phyloP scores from a whole-genome alignment of 2,113 vertebrate genomes.

The Percopsis transmontana region DNA sequence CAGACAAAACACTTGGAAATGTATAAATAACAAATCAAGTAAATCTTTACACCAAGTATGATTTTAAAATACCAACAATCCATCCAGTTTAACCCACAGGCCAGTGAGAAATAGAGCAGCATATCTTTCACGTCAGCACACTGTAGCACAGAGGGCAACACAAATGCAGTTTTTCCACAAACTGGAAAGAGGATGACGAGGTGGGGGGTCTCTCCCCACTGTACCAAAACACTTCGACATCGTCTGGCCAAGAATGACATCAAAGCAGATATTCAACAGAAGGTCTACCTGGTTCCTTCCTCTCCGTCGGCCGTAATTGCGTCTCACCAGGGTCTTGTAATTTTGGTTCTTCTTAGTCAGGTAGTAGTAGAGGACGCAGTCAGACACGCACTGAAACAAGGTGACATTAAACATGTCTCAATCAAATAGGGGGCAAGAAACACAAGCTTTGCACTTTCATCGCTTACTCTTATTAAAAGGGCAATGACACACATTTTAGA shows the following conservation, averaged over 20 bases:
- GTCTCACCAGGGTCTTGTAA: slow-evolving; percentile 94
- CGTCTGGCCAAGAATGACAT: background rate
- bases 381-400: slow-evolving; percentile 87
- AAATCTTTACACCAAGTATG: too few species aligned
- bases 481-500: background rate
- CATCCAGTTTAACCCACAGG: background rate
- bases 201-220: background rate
- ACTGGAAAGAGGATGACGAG: background rate
- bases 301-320: slow-evolving; percentile 93
- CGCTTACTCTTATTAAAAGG: background rate
- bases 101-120: background rate
- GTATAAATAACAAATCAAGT: background rate
- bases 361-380: slow-evolving; percentile 98
- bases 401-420: background rate
- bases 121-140: background rate
- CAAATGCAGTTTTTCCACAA: background rate
- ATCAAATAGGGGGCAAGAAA: background rate
- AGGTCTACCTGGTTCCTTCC: slow-evolving; percentile 91
- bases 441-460: slow-evolving; percentile 1
- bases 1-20: too few species aligned
- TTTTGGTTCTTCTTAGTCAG: slow-evolving; percentile 99
- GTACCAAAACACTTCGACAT: background rate
- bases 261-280: slow-evolving; percentile 30
- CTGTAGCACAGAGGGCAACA: background rate
- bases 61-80: too few species aligned